Evolutionary conservation across 2,797 vertebrate genomes (phyloP), one percentile per base, ranked within the genome.

Genomic region (Scyliorhinus canicula): DNA sequence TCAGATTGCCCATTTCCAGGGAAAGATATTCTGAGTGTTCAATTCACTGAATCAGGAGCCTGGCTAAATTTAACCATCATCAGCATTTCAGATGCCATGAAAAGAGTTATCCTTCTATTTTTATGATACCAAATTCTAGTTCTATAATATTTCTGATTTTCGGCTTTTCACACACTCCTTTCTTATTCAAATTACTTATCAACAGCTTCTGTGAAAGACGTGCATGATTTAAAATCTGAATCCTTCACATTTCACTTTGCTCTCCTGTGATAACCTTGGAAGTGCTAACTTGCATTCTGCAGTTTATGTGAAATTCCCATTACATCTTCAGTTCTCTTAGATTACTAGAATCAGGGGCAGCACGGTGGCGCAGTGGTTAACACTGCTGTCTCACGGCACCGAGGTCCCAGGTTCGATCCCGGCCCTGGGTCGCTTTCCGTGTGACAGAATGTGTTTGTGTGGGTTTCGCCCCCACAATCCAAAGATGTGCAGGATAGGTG

Each of bases 1-100:
- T 93, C 12, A 35, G 47, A 52, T 11, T 2, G 52, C 35, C 14
- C 67, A 50, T 31, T 93, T 71, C 26, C 28, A 7, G 19, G 2
- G 12, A 71, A 71, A 93, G 65, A 31, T 50, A 71, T 93, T 71
- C 14, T 71, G 65, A 71, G 44, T 52, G 26, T 93, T 93, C 93
- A 52, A 63, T 93, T 65, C 67, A 5, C 93, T 52, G 28, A 50
- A 71, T 47, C 67, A 71, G 11, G 28, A 28, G 11, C 4, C 44
- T 71, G 65, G 44, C 26, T 67, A 71, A 93, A 71, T 93, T 67
- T 67, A 93, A 93, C 93, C 44, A 52, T 6, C 44, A 93, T 93
- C 93, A 93, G 93, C 65, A 93, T 71, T 69, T 50, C 47, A 52
- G 65, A 93, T 9, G 1, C 44, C 65, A 71, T 28, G 35, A 6